A percentile compares a stretch with the other conserved stretches of the same genome.
Evolutionary conservation across 2,797 vertebrate genomes (phyloP).

Genomic region (Lepidocolaptes lacrymiger): DNA sequence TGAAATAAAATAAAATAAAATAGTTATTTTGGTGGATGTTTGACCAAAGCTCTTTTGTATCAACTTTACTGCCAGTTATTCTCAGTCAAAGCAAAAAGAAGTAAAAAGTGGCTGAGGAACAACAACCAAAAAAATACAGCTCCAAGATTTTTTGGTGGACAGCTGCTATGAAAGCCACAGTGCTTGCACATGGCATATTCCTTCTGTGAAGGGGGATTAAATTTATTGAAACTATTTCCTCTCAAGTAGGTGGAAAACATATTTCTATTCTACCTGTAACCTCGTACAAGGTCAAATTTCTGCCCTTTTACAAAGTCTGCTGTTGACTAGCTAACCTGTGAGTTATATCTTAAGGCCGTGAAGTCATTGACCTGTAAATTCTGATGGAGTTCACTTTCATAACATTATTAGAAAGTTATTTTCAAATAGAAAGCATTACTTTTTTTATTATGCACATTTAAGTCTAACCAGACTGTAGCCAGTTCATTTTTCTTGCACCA

Average conservation of each 20-base stretch:
- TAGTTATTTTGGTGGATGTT: not conserved
- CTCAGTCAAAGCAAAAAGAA: not conserved
- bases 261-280: not conserved
- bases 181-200: not conserved
- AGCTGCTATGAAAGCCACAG: not conserved
- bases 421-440: not conserved
- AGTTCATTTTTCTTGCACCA: not conserved
- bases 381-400: not conserved
- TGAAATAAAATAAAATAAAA: not conserved
- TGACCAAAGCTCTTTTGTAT: not conserved
- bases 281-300: not conserved
- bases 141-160: not conserved
- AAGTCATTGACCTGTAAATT: not conserved
- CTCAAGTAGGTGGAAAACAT: not conserved
- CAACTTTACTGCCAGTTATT: not conserved
- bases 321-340: not conserved
- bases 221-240: not conserved
- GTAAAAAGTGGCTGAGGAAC: not conserved
- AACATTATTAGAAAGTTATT: not conserved
- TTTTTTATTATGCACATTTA: not conserved
- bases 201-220: not conserved
- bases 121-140: not conserved
- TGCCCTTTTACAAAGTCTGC: not conserved
- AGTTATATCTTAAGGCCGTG: not conserved
- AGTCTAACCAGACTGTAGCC: not conserved